phyloP scores from a whole-genome alignment of 2,797 vertebrate species.

The Coranthus polyacanthus region DNA sequence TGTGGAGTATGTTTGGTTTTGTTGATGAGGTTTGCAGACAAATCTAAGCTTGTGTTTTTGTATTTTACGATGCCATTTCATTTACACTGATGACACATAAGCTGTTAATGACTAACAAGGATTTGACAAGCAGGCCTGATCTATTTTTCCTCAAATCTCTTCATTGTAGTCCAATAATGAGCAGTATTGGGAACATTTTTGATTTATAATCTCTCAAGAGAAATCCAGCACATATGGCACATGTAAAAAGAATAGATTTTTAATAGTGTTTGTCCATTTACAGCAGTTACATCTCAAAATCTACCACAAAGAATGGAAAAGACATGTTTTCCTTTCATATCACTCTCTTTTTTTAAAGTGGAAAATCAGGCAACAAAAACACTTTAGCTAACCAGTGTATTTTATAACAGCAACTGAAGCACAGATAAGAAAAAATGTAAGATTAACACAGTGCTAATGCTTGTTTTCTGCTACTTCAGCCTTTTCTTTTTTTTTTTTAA shows the following conservation, averaged over 20 bases:
- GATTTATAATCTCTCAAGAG: constrained; percentile 28
- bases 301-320: not conserved
- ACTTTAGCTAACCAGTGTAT: constrained; percentile 27
- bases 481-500: constrained; percentile 23
- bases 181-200: constrained; percentile 25
- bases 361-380: constrained; percentile 31
- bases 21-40: constrained; percentile 34
- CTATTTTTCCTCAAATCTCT: constrained; percentile 16
- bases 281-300: not conserved
- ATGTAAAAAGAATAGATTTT: constrained; percentile 12
- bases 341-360: not conserved
- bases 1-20: constrained; percentile 56
- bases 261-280: not conserved
- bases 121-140: constrained; percentile 18
- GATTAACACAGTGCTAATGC: constrained; percentile 26
- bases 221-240: not conserved
- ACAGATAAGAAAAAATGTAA: constrained; percentile 30
- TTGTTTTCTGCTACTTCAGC: constrained; percentile 44
- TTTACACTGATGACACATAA: constrained; percentile 28
- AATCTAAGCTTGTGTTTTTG: constrained; percentile 13
- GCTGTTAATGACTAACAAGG: constrained; percentile 11
- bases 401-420: constrained; percentile 28
- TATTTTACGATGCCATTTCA: constrained; percentile 44
- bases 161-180: constrained; percentile 42
- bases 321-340: not conserved